Base-by-base conservation (phyloP, 2,888 invertebrate genomes). In the Aquatica leii region DNA sequence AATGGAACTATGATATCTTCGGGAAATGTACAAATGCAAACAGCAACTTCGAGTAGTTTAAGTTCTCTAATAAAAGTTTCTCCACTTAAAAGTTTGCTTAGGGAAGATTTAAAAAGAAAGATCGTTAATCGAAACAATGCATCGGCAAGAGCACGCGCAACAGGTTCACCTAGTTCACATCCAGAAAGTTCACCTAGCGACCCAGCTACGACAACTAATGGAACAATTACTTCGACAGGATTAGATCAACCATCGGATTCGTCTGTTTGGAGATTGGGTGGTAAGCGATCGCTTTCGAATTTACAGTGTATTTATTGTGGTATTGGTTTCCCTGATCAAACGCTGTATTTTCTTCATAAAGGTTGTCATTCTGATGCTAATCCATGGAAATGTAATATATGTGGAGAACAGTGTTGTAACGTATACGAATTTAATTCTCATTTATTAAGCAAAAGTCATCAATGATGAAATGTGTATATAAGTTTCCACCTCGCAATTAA, bases 401-500 rank as follows among this genome's bases (percentile, higher is more conserved):
- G 98, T 82, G 97, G 97, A 51, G 94, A 95, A 81, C 92, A 93
- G 80, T 95, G 95, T 82, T 92, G 91, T 82, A 95, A 97, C 79
- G 93, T 97, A 58, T 97, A 97, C 84, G 96, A 97, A 82, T 98
- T 98, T 86, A 96, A 97, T 86, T 94, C 95, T 74, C 96, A 97
- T 87, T 87, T 96, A 80, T 86, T 96, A 73, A 95, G 95, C 83
- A 95, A 95, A 83, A 94, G 94, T 82, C 95, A 95, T 84, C 94
- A 95, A 24, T 66, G 17, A 62, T 34, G 24, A 24, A 6, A 24
- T 24, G 24, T 24, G 24, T 24, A 24, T 24, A 24, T 24, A 24
- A 24, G 6, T 2, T 24, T 24, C 24, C 34, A n/a, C 18, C 51
- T n/a, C 11, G 12, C 1, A 5, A 18, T 18, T 2, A 34, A 41